Conservation (phyloP, 2,113 vertebrate species). For the Falcunculus frontatus region DNA sequence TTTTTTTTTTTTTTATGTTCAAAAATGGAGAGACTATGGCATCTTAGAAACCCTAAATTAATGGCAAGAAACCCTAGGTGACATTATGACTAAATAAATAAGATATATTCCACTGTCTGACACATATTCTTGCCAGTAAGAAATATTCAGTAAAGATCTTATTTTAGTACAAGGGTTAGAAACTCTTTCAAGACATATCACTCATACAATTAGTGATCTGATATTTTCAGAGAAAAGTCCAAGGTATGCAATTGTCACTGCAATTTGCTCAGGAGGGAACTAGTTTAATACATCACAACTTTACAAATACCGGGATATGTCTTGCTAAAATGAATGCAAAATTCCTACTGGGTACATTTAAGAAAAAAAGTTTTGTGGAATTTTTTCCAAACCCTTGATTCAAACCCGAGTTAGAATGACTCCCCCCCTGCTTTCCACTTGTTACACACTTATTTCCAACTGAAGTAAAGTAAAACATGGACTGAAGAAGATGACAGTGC, state of each 20-base stretch:
- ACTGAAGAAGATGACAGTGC: not conserved
- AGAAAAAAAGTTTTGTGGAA: not conserved
- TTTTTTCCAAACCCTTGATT: not conserved
- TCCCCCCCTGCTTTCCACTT: not conserved
- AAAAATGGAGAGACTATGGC: not conserved
- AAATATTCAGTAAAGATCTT: not conserved
- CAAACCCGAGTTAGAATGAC: not conserved
- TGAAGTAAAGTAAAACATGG: not conserved
- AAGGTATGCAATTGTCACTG: not conserved
- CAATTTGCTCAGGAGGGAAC: not conserved
- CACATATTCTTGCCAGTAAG: not conserved
- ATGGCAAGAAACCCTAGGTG: not conserved
- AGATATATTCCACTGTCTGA: not conserved
- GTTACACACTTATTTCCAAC: not conserved
- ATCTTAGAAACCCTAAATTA: not conserved
- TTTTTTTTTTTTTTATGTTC: not conserved
- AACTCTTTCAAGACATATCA: not conserved
- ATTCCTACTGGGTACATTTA: rapidly evolving
- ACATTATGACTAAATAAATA: not conserved
- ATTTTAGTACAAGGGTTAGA: not conserved
- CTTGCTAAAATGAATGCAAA: not conserved
- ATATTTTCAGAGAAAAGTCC: not conserved
- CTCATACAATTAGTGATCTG: not conserved
- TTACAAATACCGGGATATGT: not conserved
- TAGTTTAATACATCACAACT: not conserved